These are phyloP conservation scores for Pangasianodon gigas DNA, from an alignment of 2,113 vertebrate genomes.

Conservation along the genomic window DNA sequence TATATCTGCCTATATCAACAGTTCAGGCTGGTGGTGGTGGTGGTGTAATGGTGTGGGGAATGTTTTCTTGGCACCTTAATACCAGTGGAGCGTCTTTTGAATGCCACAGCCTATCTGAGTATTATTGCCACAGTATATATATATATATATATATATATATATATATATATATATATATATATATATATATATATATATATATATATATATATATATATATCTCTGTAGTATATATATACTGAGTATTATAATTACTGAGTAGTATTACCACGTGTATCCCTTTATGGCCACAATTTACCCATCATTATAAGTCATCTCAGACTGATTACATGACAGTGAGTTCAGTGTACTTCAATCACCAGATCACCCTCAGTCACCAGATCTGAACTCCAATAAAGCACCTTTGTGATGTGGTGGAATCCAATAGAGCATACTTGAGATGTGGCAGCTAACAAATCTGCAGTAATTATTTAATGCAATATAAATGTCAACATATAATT, in stretches of 20 bases:
- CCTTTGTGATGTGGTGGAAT: neutral
- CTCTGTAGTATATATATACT: too few species aligned
- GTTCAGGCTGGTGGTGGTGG: neutral
- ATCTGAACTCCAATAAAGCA: neutral
- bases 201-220: too few species aligned
- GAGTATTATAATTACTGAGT: too few species aligned
- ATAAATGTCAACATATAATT: neutral
- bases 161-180: too few species aligned
- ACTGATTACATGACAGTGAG: neutral
- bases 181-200: too few species aligned
- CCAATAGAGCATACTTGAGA: neutral
- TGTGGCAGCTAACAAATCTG: neutral
- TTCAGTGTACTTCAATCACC: neutral
- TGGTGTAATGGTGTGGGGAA: neutral
- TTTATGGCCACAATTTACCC: neutral
- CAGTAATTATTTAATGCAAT: neutral
- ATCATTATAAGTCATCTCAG: neutral
- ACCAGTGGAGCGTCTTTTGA: neutral
- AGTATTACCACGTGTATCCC: neutral
- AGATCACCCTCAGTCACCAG: neutral
- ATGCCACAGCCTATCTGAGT: neutral
- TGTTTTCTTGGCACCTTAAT: neutral
- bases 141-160: too few species aligned
- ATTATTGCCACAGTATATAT: too few species aligned
- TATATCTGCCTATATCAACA: neutral